Conservation (phyloP, 1,140 invertebrate species). For the Thereuonema tuberculata region DNA sequence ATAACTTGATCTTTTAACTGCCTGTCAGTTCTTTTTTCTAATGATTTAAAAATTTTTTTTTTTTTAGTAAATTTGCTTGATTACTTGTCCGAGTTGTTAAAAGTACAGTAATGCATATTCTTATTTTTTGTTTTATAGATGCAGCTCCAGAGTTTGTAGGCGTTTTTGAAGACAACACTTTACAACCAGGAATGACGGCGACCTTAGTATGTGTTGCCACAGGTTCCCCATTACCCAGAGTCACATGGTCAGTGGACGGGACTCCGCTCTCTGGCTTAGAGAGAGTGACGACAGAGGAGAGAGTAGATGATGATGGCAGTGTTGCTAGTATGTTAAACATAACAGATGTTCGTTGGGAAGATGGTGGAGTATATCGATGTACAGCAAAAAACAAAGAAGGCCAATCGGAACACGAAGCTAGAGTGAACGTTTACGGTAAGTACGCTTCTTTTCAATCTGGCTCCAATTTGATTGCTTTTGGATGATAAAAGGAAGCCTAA, state of each 20-base stretch:
- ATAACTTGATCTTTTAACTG: no score
- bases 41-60: no score
- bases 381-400: slow-evolving; percentile 66
- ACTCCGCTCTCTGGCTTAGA: slow-evolving; percentile 51
- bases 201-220: slow-evolving; percentile 71
- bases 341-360: slow-evolving; percentile 68
- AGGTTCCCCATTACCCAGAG: slow-evolving; percentile 45
- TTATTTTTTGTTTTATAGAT: slow-evolving; percentile 41
- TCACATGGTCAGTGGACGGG: slow-evolving; percentile 66
- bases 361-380: slow-evolving; percentile 83
- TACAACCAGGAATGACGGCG: slow-evolving; percentile 63
- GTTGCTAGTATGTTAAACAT: slow-evolving; percentile 92
- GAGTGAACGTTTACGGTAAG: slow-evolving; percentile 75
- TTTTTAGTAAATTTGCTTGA: no score
- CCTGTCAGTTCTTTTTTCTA: no score
- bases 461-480: no score
- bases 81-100: no score
- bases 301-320: slow-evolving; percentile 79
- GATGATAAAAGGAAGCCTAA: no score
- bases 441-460: background rate
- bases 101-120: no score
- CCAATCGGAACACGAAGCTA: slow-evolving; percentile 56
- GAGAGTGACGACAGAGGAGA: slow-evolving; percentile 49
- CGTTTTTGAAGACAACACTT: slow-evolving; percentile 65
- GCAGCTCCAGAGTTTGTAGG: slow-evolving; percentile 63